These are phyloP conservation scores for Salticus scenicus DNA, from an alignment of 2,888 invertebrate species.

Conservation along the genomic window DNA sequence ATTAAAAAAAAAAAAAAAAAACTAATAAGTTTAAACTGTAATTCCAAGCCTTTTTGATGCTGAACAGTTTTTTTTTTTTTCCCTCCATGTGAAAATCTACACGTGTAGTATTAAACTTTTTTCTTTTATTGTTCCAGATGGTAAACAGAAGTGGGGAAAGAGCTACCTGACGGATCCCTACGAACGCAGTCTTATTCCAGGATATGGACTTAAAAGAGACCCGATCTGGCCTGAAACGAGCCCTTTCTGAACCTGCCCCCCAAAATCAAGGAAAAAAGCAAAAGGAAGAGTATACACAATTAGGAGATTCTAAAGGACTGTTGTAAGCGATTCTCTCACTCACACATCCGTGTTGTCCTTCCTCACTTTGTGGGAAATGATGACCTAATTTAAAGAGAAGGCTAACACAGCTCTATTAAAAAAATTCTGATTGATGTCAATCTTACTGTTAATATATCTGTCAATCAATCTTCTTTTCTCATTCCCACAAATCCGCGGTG, in stretches of 20 bases:
- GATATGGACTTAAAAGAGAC: conserved; percentile 30
- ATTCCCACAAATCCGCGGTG: neutral
- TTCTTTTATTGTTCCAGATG: conserved; percentile 35
- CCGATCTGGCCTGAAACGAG: conserved; percentile 58
- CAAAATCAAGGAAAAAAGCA: too few relatives aligned
- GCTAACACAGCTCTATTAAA: conserved; percentile 56
- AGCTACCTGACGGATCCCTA: conserved; percentile 43
- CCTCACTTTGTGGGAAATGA: conserved; percentile 58
- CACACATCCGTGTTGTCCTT: conserved; percentile 55
- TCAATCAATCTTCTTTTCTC: neutral
- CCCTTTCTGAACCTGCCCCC: conserved; percentile 42
- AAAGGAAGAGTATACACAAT: too few relatives aligned
- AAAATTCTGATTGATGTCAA: conserved; percentile 27
- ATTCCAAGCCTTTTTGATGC: too few relatives aligned
- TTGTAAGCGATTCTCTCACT: conserved; percentile 48
- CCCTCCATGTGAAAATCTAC: too few relatives aligned
- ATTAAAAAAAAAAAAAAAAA: too few relatives aligned
- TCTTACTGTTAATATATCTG: neutral
- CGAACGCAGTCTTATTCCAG: conserved; percentile 39
- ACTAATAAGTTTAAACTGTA: too few relatives aligned
- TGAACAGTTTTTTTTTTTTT: too few relatives aligned
- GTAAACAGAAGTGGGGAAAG: conserved; percentile 55
- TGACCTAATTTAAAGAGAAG: conserved; percentile 37
- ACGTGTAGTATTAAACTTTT: too few relatives aligned
- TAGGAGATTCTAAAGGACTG: conserved; percentile 55